Evolutionary conservation across 1,140 invertebrate genomes (phyloP).

Genomic region (Drosophila pseudoananassae): DNA sequence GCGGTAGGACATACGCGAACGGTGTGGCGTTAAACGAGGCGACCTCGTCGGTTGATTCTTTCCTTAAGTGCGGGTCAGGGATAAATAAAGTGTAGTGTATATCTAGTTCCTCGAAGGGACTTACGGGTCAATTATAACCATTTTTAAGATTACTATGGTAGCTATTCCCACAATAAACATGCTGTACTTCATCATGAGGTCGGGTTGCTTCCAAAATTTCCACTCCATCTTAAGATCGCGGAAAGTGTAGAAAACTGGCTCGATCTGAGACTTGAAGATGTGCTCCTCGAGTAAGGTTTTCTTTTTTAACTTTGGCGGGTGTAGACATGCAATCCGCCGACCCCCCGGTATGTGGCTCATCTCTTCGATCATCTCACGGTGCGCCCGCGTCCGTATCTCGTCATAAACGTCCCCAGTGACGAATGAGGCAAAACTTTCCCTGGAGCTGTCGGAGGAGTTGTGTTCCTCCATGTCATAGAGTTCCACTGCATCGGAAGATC

Average conservation of each 20-base stretch:
- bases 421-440: too few relatives aligned
- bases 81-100: too few relatives aligned
- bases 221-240: constrained; percentile 48
- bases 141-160: not conserved
- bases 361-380: too few relatives aligned
- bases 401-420: too few relatives aligned
- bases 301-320: too few relatives aligned
- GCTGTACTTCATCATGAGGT: constrained; percentile 70
- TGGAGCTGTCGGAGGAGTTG: not conserved
- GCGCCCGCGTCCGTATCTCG: too few relatives aligned
- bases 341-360: too few relatives aligned
- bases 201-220: constrained; percentile 53
- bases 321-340: too few relatives aligned
- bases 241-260: constrained; percentile 45
- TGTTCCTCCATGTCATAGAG: too few relatives aligned
- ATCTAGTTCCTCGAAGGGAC: not conserved
- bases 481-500: not conserved
- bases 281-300: constrained; percentile 30
- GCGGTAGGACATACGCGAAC: not conserved
- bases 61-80: too few relatives aligned
- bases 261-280: constrained; percentile 48
- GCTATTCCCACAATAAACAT: constrained; percentile 11
- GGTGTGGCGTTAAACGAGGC: not conserved
- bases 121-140: not conserved
- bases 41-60: not conserved